phyloP scores from a whole-genome alignment of 2,113 vertebrate species.

The Pachycephala philippinensis region DNA sequence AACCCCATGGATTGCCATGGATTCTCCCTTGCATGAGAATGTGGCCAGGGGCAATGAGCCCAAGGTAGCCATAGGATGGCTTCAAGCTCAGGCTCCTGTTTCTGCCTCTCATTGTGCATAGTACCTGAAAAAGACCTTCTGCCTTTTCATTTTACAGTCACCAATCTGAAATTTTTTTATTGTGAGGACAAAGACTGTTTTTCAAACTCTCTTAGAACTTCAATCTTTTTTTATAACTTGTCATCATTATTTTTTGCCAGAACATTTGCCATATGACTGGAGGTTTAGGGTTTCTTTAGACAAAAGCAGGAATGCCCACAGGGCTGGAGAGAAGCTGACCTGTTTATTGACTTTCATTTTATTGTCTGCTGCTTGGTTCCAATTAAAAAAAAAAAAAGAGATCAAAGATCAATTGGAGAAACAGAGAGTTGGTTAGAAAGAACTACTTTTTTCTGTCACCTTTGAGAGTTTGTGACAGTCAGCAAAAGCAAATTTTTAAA shows the following conservation, averaged over 20 bases:
- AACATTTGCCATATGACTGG: background rate
- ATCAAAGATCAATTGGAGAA: background rate
- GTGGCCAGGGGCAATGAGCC: background rate
- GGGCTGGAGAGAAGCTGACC: background rate
- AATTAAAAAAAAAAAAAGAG: background rate
- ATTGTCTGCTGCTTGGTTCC: background rate
- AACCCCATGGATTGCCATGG: background rate
- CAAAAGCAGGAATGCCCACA: background rate
- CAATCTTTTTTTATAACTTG: background rate
- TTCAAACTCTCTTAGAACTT: background rate
- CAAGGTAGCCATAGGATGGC: background rate
- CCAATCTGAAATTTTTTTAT: background rate
- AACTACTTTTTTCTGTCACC: background rate
- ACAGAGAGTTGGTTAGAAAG: background rate
- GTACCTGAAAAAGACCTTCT: background rate
- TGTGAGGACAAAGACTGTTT: background rate
- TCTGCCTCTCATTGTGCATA: background rate
- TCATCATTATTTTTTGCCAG: background rate
- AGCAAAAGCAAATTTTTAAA: background rate
- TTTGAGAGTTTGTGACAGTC: background rate
- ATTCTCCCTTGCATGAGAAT: background rate
- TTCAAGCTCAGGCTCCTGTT: fast-evolving
- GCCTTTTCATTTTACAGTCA: background rate
- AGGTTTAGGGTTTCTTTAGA: background rate
- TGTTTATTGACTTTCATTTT: slow-evolving; percentile 13